Evolutionary conservation across 2,113 vertebrate genomes (phyloP), one percentile per base, ranked within the genome.

Genomic region (Microtus richardsoni): DNA sequence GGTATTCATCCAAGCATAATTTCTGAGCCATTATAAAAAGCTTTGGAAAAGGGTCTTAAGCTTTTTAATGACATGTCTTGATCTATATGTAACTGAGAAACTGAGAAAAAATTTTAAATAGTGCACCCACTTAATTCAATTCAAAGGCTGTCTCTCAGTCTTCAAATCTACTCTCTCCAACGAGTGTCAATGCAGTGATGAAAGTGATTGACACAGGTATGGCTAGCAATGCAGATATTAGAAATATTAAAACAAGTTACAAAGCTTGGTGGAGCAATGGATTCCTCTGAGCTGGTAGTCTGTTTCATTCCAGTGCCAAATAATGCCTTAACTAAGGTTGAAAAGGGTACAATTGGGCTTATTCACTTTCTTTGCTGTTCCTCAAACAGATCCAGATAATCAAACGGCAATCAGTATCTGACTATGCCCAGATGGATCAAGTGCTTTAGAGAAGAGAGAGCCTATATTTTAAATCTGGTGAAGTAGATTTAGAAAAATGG

Each of bases 341-440:
- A 99, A 98, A 99, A 99, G 96, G 99, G 99, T 88, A 99, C 99
- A 98, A 99, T 99, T 66, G 99, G 99, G 54, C 99, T 99, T 60
- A 99, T 99, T 98, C 99, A 99, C 98, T 99, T 99, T 98, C 96
- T 98, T 99, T 97, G 99, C 99, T 10, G 99, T 99, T 94, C 99
- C 99, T 39, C 99, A 99, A 98, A 99, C 99, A 74, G 99, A 99
- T 71, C 99, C 99, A 99, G 99, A 99, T 98, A 99, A 99, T 98
- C 99, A 99, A 97, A 99, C 99, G 39, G 99, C 99, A 94, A 99
- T 99, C 99, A 93, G 99, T 99, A 96, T 99, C 99, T 5, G 99
- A 99, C 97, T 99, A 99, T 62, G 99, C 99, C 44, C 99, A 99
- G 97, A 99, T 99, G 99, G 99, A 99, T 98, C 99, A 99, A 22